A percentile compares a stretch with the other conserved stretches of the same genome.
These are phyloP conservation scores for Coryphaenoides rupestris DNA, from an alignment of 2,113 vertebrate genomes.

Conservation along the genomic window DNA sequence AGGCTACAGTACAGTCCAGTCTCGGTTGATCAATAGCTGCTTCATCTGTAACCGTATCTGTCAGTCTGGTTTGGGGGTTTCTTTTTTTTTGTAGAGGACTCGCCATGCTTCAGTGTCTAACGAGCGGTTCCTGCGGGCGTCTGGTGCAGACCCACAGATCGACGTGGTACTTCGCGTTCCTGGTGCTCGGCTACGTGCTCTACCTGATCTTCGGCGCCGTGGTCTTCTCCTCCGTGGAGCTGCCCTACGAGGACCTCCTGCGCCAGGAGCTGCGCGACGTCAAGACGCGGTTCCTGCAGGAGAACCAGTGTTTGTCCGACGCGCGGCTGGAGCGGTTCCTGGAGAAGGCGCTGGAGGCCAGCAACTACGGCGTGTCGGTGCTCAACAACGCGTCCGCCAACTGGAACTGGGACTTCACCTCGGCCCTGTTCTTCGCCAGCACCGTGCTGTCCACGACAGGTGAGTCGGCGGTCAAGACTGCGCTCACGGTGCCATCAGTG, in stretches of 20 bases:
- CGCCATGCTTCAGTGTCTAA: slow-evolving; percentile 90
- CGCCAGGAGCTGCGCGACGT: slow-evolving; percentile 83
- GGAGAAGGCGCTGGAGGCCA: slow-evolving; percentile 85
- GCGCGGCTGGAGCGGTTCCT: slow-evolving; percentile 85
- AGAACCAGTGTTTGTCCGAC: slow-evolving; percentile 86
- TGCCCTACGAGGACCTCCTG: slow-evolving; percentile 88
- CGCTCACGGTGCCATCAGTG: not conserved
- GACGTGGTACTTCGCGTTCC: slow-evolving; percentile 84
- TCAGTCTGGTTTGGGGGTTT: too few species aligned
- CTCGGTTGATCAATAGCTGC: too few species aligned
- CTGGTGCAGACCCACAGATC: slow-evolving; percentile 88
- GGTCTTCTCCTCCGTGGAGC: slow-evolving; percentile 93
- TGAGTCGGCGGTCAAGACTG: slow-evolving; percentile 45
- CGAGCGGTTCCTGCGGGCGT: slow-evolving; percentile 84
- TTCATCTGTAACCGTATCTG: not conserved
- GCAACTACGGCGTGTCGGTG: slow-evolving; percentile 92
- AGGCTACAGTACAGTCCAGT: too few species aligned
- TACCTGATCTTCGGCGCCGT: slow-evolving; percentile 93
- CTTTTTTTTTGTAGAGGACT: not conserved
- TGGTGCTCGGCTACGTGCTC: slow-evolving; percentile 85
- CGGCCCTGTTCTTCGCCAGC: slow-evolving; percentile 93
- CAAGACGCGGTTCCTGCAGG: slow-evolving; percentile 83
- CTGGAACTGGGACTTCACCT: slow-evolving; percentile 99
- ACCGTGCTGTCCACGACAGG: slow-evolving; percentile 95
- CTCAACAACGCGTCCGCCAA: slow-evolving; percentile 87